Evolutionary conservation across 2,113 vertebrate species (phyloP).

Genomic region (Xyliphius kryptos): DNA sequence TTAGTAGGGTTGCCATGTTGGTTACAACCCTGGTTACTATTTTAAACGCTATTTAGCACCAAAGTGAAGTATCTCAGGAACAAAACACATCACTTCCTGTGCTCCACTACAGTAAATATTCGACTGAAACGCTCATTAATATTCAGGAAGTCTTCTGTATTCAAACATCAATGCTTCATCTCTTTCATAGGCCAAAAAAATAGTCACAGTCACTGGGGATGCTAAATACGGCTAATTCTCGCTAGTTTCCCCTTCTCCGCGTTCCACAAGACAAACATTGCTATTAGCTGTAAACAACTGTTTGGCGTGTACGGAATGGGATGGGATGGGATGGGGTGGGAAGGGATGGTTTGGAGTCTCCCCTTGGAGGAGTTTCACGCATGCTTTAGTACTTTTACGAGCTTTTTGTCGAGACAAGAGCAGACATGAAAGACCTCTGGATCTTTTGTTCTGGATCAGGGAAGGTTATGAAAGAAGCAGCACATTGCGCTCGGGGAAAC

Average conservation of each 20-base stretch:
- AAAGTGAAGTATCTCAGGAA: too few species aligned
- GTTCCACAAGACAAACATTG: constrained; percentile 11
- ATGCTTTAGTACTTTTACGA: constrained; percentile 64
- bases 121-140: too few species aligned
- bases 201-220: constrained; percentile 44
- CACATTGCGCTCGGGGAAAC: constrained; percentile 50
- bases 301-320: constrained; percentile 50
- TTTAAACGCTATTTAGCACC: too few species aligned
- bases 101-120: too few species aligned
- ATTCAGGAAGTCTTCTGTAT: too few species aligned
- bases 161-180: too few species aligned
- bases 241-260: background rate
- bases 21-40: too few species aligned
- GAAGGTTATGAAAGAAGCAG: constrained; percentile 53
- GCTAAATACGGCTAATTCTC: constrained; percentile 16
- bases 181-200: too few species aligned
- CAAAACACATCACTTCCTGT: too few species aligned
- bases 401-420: constrained; percentile 54
- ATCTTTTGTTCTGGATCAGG: constrained; percentile 55
- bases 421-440: constrained; percentile 62
- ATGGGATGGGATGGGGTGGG: constrained; percentile 41
- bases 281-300: constrained; percentile 55
- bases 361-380: constrained; percentile 60
- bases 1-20: too few species aligned
- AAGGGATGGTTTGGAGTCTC: constrained; percentile 58